phyloP scores from a whole-genome alignment of 2,113 vertebrate genomes.

The Sakesphorus luctuosus region DNA sequence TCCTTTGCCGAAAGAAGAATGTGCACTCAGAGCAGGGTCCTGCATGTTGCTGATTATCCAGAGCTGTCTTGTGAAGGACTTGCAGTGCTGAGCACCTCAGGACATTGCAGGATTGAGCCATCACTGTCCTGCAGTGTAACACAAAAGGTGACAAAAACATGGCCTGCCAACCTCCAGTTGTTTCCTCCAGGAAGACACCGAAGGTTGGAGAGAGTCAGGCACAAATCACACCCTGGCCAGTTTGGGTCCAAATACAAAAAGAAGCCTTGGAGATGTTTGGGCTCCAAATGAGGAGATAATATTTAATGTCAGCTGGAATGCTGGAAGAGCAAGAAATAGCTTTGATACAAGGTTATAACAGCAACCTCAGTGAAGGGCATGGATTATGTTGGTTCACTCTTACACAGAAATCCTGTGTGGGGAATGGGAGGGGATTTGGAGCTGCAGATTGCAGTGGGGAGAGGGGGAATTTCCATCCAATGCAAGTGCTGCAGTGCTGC shows the following conservation, averaged over 20 bases:
- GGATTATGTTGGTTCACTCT: not conserved
- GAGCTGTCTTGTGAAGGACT: not conserved
- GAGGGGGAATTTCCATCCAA: not conserved
- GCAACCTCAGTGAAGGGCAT: not conserved
- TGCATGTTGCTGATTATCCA: not conserved
- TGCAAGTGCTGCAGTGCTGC: not conserved
- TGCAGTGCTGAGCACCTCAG: not conserved
- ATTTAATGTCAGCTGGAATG: not conserved
- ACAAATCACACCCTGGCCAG: not conserved
- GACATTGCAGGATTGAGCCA: not conserved
- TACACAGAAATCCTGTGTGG: not conserved
- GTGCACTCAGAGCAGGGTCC: not conserved
- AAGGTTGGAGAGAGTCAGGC: not conserved
- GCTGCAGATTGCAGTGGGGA: not conserved
- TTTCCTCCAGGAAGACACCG: not conserved
- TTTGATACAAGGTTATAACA: not conserved
- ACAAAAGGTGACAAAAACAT: not conserved
- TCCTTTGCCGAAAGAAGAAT: not conserved
- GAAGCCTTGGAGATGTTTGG: not conserved
- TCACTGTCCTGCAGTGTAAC: not conserved
- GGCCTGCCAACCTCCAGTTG: not conserved
- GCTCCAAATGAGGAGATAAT: not conserved
- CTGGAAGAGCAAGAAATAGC: not conserved
- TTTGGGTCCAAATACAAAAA: not conserved
- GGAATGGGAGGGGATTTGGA: not conserved